A percentile compares a stretch with the other conserved stretches of the same genome.
phyloP scores from a whole-genome alignment of 2,113 vertebrate genomes.

The Arvicanthis niloticus region DNA sequence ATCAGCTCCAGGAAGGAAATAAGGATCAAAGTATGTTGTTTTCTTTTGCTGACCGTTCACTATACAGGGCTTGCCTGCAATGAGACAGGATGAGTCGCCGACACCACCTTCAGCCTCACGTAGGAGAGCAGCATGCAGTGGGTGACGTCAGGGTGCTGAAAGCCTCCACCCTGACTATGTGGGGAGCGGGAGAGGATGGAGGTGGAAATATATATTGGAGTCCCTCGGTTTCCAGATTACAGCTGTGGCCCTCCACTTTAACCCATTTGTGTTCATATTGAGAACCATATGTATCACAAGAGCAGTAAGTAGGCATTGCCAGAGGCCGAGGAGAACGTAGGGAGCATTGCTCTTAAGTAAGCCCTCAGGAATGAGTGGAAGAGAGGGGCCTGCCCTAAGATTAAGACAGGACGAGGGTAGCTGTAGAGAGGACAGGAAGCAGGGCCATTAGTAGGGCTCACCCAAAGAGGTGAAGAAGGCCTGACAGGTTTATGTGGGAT shows the following conservation, averaged over 20 bases:
- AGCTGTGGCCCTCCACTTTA: background rate
- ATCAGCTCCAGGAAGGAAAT: slow-evolving; percentile 14
- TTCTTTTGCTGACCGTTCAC: slow-evolving; percentile 36
- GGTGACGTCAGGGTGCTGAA: background rate
- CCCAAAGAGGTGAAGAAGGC: background rate
- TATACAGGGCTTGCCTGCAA: background rate
- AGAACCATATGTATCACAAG: background rate
- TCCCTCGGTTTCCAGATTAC: background rate
- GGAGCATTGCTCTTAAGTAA: slow-evolving; percentile 15
- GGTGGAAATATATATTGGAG: background rate
- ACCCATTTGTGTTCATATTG: background rate
- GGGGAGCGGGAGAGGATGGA: too few species aligned
- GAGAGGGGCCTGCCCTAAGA: background rate
- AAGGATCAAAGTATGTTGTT: background rate
- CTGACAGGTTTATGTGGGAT: background rate
- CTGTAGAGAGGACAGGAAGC: background rate
- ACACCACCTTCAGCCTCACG: background rate
- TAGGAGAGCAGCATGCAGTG: background rate
- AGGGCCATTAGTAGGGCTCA: background rate
- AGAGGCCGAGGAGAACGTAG: background rate
- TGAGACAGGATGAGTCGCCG: background rate
- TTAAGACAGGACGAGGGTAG: background rate
- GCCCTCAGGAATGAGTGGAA: background rate
- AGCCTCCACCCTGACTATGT: too few species aligned
- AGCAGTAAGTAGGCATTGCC: background rate